A percentile compares a stretch with the other conserved stretches of the same genome.
phyloP scores from a whole-genome alignment of 2,888 invertebrate genomes.

The Perizoma affinitatum region DNA sequence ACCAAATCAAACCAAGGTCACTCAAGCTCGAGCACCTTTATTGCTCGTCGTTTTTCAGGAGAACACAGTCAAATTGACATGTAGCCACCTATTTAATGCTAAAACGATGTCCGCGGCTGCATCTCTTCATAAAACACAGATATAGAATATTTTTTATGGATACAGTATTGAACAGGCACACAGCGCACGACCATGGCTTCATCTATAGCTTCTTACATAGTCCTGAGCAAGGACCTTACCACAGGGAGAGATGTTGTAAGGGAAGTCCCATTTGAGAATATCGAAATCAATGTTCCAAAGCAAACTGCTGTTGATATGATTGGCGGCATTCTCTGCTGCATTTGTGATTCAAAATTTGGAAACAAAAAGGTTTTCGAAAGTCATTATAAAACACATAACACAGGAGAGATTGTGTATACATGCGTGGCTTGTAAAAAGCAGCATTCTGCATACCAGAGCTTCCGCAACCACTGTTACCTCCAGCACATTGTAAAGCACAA shows the following conservation, averaged over 20 bases:
- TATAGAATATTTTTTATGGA: constrained; percentile 59
- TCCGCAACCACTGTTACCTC: constrained; percentile 84
- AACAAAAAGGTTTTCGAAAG: constrained; percentile 81
- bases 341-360: constrained; percentile 78
- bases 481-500: constrained; percentile 82
- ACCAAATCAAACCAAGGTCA: constrained; percentile 35
- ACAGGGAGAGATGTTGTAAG: constrained; percentile 19
- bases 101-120: constrained; percentile 66
- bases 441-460: constrained; percentile 80
- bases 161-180: constrained; percentile 48
- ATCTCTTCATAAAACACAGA: constrained; percentile 62
- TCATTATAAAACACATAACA: constrained; percentile 77
- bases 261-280: constrained; percentile 23
- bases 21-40: constrained; percentile 25
- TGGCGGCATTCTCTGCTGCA: constrained; percentile 84
- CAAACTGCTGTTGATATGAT: constrained; percentile 70
- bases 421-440: constrained; percentile 84
- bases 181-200: constrained; percentile 59
- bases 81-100: constrained; percentile 60
- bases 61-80: constrained; percentile 58
- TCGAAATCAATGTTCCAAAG: constrained; percentile 47
- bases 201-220: constrained; percentile 34
- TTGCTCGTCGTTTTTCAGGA: constrained; percentile 53
- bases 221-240: constrained; percentile 22
- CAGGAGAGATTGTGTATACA: constrained; percentile 73